phyloP scores from a whole-genome alignment of 2,113 vertebrate genomes.

The Numenius arquata region DNA sequence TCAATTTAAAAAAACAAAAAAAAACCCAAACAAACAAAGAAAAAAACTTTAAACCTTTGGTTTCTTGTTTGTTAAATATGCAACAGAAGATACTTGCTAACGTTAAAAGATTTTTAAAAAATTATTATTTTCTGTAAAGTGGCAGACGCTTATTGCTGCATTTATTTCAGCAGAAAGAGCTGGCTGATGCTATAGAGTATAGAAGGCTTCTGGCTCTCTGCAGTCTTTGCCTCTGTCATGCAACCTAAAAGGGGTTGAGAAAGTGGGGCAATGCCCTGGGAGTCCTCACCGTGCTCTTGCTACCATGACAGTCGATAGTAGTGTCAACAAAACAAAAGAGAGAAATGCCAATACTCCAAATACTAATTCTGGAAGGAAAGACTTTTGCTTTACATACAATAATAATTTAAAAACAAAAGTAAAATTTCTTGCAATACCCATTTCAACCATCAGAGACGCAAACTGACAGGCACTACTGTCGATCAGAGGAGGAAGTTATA shows the following conservation, averaged over 20 bases:
- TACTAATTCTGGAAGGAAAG: not conserved
- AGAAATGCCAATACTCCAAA: not conserved
- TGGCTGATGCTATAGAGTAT: not conserved
- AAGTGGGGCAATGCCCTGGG: not conserved
- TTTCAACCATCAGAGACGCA: not conserved
- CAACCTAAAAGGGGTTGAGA: not conserved
- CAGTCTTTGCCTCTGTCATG: not conserved
- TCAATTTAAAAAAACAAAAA: not conserved
- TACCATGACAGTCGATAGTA: not conserved
- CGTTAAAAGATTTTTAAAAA: not conserved
- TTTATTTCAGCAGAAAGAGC: not conserved
- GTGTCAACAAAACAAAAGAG: not conserved
- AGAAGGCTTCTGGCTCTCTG: not conserved
- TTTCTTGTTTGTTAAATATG: not conserved
- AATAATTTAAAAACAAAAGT: not conserved
- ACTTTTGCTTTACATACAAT: not conserved
- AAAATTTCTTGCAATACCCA: not conserved
- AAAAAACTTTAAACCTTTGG: not conserved
- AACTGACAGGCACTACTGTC: not conserved
- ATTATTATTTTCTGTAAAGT: not conserved
- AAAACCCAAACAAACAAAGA: too few relatives aligned
- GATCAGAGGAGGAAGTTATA: not conserved
- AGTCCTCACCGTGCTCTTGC: not conserved
- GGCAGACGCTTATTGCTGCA: not conserved
- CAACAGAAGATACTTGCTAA: not conserved